Evolutionary conservation across 2,888 invertebrate species (phyloP).

Genomic region (Gnatocerus cornutus): DNA sequence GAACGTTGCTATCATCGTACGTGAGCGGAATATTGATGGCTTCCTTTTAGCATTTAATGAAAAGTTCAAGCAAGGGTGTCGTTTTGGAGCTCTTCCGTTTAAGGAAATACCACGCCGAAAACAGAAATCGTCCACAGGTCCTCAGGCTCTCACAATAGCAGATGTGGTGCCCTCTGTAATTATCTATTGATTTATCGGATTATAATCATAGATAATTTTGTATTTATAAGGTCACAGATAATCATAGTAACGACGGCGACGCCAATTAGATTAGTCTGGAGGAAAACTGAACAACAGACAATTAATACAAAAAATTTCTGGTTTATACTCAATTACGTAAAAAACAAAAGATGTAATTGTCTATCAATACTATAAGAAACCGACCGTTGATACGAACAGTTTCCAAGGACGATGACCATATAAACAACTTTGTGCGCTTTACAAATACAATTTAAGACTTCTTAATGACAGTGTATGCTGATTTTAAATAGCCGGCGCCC

Average conservation of each 20-base stretch:
- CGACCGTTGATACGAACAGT: slow-evolving; percentile 38
- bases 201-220: slow-evolving; percentile 32
- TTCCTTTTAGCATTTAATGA: slow-evolving; percentile 10
- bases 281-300: neutral
- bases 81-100: neutral
- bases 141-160: neutral
- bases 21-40: slow-evolving; percentile 26
- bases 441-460: slow-evolving; percentile 42
- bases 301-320: slow-evolving; percentile 10
- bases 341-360: slow-evolving; percentile 18
- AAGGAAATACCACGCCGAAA: neutral
- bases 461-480: slow-evolving; percentile 36
- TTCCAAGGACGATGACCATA: slow-evolving; percentile 49
- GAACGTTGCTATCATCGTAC: slow-evolving; percentile 10
- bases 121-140: slow-evolving; percentile 2
- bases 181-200: slow-evolving; percentile 27
- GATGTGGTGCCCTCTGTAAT: slow-evolving; percentile 27
- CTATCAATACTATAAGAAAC: slow-evolving; percentile 42
- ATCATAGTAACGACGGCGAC: neutral
- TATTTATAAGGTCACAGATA: slow-evolving; percentile 32
- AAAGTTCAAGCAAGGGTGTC: slow-evolving; percentile 6
- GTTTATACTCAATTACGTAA: neutral
- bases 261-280: neutral
- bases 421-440: slow-evolving; percentile 48
- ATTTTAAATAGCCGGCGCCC: slow-evolving; percentile 43